phyloP scores from a whole-genome alignment of 1,140 invertebrate species.

The Elysia chlorotica region DNA sequence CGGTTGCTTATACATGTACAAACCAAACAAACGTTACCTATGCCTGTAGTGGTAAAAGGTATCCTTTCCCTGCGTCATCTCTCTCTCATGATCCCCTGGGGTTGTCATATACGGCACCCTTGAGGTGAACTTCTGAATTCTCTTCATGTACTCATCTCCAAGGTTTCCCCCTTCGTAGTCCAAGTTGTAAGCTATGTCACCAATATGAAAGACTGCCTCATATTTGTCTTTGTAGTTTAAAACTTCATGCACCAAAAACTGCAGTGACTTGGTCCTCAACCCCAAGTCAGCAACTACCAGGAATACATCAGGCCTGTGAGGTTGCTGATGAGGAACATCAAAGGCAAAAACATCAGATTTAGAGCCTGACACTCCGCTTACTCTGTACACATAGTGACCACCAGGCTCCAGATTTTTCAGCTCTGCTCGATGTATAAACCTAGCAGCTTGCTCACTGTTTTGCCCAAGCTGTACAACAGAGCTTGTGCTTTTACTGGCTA shows the following conservation, averaged over 20 bases:
- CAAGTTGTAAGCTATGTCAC: slow-evolving; percentile 62
- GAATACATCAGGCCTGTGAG: slow-evolving; percentile 55
- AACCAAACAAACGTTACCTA: too few species aligned
- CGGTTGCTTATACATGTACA: too few species aligned
- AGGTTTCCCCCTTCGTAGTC: slow-evolving; percentile 43
- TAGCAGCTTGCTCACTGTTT: slow-evolving; percentile 29
- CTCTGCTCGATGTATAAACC: slow-evolving; percentile 42
- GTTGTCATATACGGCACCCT: slow-evolving; percentile 61
- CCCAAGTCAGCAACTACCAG: slow-evolving; percentile 91
- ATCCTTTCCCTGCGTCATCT: slow-evolving; percentile 39
- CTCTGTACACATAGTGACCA: slow-evolving; percentile 41
- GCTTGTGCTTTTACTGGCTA: slow-evolving; percentile 24
- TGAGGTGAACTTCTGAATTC: slow-evolving; percentile 55
- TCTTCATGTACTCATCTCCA: slow-evolving; percentile 58
- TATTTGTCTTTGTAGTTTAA: slow-evolving; percentile 75
- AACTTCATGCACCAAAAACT: slow-evolving; percentile 80
- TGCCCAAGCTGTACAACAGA: slow-evolving; percentile 32
- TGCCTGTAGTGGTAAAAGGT: slow-evolving; percentile 44
- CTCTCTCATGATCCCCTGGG: slow-evolving; percentile 62
- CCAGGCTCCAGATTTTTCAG: slow-evolving; percentile 33
- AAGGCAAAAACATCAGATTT: slow-evolving; percentile 41
- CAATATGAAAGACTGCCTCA: slow-evolving; percentile 87
- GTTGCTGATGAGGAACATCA: slow-evolving; percentile 25
- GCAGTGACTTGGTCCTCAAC: slow-evolving; percentile 79
- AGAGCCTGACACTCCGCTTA: slow-evolving; percentile 26